Evolutionary conservation across 2,797 vertebrate species (phyloP).

Genomic region (Crenichthys baileyi): DNA sequence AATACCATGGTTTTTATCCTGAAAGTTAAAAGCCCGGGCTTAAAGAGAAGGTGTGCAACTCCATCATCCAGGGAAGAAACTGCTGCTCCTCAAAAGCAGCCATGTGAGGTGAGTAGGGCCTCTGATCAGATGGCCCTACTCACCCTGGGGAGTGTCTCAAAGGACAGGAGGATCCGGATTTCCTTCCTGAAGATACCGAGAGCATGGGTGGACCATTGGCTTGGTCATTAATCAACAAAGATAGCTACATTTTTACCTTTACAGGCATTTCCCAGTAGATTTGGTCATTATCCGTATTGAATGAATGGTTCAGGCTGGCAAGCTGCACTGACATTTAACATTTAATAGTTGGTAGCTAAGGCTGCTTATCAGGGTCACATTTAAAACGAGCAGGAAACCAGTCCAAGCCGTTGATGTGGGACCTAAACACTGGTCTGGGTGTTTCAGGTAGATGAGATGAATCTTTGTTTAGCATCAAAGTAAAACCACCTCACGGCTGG

Average conservation of each 20-base stretch:
- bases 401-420: too few relatives aligned
- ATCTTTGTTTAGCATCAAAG: background rate
- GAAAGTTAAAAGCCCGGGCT: background rate
- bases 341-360: constrained; percentile 61
- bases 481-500: background rate
- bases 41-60: background rate
- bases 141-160: too few relatives aligned
- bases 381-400: constrained; percentile 11
- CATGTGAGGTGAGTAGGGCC: background rate
- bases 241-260: background rate
- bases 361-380: constrained; percentile 29
- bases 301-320: constrained; percentile 19
- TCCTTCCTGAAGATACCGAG: too few relatives aligned
- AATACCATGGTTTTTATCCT: background rate
- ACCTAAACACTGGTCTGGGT: background rate
- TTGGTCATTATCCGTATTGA: constrained; percentile 7
- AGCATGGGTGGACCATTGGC: background rate
- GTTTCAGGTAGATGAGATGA: background rate
- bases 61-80: background rate
- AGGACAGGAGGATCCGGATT: too few relatives aligned
- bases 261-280: background rate
- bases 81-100: background rate
- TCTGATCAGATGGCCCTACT: background rate
- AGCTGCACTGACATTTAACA: constrained; percentile 22
- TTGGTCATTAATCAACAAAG: background rate